Percentiles rank a stretch among this genome's conserved stretches.
Conservation (phyloP, 37 sponge, comb jelly and placozoan genomes). For the Hexactinellida sp. region DNA sequence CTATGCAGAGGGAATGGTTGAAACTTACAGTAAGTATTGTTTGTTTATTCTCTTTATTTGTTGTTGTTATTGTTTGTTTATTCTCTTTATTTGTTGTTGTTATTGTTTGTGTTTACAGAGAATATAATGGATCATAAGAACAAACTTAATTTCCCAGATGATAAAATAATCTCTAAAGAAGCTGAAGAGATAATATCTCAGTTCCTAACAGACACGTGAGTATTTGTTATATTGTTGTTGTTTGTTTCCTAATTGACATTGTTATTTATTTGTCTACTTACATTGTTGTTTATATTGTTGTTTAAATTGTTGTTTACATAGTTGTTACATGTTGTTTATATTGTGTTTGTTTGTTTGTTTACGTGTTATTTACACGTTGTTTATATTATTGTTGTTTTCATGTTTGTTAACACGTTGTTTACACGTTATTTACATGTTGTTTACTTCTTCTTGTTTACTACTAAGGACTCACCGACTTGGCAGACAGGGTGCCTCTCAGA, state of each 20-base stretch:
- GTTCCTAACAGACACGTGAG: conserved; percentile 61
- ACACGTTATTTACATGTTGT: too few species aligned
- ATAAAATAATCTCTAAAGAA: conserved; percentile 33
- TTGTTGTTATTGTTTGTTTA: not conserved
- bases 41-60: not conserved
- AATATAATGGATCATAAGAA: conserved; percentile 92
- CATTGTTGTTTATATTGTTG: not conserved
- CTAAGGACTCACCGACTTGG: conserved; percentile 59
- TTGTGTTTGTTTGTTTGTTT: conserved; percentile 13
- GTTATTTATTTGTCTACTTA: conserved; percentile 1
- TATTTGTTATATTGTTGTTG: not conserved
- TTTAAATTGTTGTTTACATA: not conserved
- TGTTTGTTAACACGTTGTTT: too few species aligned
- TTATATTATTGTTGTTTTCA: not conserved
- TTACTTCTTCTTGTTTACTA: too few species aligned
- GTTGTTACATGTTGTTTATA: not conserved
- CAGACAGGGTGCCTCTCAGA: conserved; percentile 36
- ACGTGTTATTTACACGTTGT: not conserved
- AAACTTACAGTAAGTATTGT: conserved; percentile 58
- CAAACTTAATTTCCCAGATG: conserved; percentile 46
- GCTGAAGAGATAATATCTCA: conserved; percentile 60
- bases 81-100: not conserved
- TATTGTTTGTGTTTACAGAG: conserved; percentile 10
- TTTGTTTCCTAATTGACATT: too few species aligned
- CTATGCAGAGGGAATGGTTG: conserved; percentile 83